Evolutionary conservation across 2,113 vertebrate genomes (phyloP).

Genomic region (Alectura lathami): DNA sequence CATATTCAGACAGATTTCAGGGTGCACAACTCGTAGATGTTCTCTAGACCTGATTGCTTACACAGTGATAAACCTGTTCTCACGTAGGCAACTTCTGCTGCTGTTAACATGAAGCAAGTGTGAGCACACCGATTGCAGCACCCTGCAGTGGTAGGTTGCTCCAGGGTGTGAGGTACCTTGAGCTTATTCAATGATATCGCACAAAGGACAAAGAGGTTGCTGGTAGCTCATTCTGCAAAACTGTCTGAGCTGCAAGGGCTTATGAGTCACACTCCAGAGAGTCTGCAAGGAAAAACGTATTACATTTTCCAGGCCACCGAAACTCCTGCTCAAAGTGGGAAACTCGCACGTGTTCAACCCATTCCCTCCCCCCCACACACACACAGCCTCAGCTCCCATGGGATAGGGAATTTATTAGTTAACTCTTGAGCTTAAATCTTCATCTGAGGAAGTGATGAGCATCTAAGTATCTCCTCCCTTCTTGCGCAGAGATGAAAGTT

Average conservation of each 20-base stretch:
- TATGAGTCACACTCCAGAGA: conserved; percentile 54
- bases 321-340: neutral
- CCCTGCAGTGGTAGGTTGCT: neutral
- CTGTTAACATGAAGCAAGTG: neutral
- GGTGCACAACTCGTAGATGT: neutral
- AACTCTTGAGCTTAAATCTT: conserved; percentile 28
- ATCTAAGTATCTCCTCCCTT: conserved; percentile 39
- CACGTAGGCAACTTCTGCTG: neutral
- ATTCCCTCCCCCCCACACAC: neutral
- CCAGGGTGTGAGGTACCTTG: neutral
- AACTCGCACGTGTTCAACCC: neutral
- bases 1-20: neutral
- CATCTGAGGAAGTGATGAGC: neutral
- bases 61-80: neutral
- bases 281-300: conserved; percentile 8
- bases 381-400: neutral
- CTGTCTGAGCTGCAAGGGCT: neutral
- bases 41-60: neutral
- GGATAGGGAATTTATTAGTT: conserved; percentile 45
- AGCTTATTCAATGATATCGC: neutral
- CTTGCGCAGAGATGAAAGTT: neutral
- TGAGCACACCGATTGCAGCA: neutral
- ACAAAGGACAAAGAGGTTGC: neutral
- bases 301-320: conserved; percentile 55
- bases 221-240: conserved; percentile 11